Evolutionary conservation across 2,113 vertebrate species (phyloP).

Genomic region (Prochilodus magdalenae): DNA sequence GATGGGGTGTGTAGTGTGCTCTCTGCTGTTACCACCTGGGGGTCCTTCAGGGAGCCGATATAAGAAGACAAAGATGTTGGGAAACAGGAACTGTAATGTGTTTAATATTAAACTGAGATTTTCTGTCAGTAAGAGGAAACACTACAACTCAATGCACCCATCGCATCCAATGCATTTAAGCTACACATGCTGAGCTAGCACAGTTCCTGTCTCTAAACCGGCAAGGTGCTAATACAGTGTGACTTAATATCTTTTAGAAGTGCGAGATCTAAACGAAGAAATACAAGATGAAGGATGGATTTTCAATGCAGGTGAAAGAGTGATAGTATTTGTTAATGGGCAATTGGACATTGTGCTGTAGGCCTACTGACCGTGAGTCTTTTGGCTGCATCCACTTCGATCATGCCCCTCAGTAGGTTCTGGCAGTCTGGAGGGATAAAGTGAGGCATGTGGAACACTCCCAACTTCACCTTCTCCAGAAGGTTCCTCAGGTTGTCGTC

Average conservation of each 20-base stretch:
- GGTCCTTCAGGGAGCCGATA: not conserved
- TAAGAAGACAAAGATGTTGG: not conserved
- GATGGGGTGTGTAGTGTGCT: slow-evolving; percentile 2
- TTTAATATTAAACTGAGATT: not conserved
- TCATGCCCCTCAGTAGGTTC: slow-evolving; percentile 93
- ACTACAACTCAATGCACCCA: not conserved
- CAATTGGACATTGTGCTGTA: not conserved
- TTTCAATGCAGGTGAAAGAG: too few species aligned
- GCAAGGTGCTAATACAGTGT: too few species aligned
- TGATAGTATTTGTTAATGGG: not conserved
- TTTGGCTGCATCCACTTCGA: slow-evolving; percentile 92
- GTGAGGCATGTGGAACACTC: slow-evolving; percentile 93
- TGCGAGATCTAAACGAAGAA: too few species aligned
- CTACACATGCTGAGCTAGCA: not conserved
- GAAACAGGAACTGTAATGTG: not conserved
- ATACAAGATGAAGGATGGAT: too few species aligned
- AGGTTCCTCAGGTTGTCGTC: slow-evolving; percentile 89
- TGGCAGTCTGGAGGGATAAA: slow-evolving; percentile 95
- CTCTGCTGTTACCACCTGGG: slow-evolving; percentile 13
- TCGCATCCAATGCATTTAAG: not conserved
- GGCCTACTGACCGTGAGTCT: slow-evolving; percentile 85
- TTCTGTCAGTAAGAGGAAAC: not conserved
- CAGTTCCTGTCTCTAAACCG: not conserved
- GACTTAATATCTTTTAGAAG: too few species aligned
- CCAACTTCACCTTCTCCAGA: slow-evolving; percentile 86